Evolutionary conservation across 2,113 vertebrate genomes (phyloP), one percentile per base, ranked within the genome.

Genomic region (Gadus macrocephalus): DNA sequence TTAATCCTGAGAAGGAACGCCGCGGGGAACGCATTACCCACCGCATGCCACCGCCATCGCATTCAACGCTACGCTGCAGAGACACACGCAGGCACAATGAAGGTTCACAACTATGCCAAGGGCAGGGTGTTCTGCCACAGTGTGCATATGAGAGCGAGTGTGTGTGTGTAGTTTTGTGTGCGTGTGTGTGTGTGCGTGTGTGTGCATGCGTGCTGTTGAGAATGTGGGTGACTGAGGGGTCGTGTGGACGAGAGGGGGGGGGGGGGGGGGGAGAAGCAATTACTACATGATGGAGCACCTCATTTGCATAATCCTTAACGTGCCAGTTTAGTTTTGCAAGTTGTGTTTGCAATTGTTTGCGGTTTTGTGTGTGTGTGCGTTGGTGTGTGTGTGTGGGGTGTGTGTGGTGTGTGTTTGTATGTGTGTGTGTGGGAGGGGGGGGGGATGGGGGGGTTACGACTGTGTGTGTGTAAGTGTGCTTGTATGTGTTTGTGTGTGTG

Each of bases 251-350:
- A 3, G 55, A 58, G 55, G 55, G 14, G 15, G 55, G 55, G 55
- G 55, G 55, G 55, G 55, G 8, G 55, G 55, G 16, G 15, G 55
- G 55, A n/a, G 55, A 49, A 76, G 78, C 77, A 77, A 82, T 85
- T 78, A 80, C 15, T 64, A 71, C 64, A 56, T 19, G 60, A 73
- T 20, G 11, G 66, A 58, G 66, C 5, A n/a, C 15, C 82, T 81
- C 66, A 76, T 84, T 84, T 83, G 77, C 85, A 85, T 85, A 58
- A 67, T 81, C 81, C 76, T 85, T 14, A 64, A 71, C 72, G 81
- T 60, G 58, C 19, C 9, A 58, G 72, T 67, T 66, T 53, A 25
- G 78, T 3, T 58, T 58, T 16, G n/a, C 42, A 49, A 12, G 42
- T 49, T 49, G 42, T 49, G 42, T 9, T 49, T 49, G 42, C 42